Base-by-base conservation (phyloP, 2,113 vertebrate genomes). In the Panthera uncia region DNA sequence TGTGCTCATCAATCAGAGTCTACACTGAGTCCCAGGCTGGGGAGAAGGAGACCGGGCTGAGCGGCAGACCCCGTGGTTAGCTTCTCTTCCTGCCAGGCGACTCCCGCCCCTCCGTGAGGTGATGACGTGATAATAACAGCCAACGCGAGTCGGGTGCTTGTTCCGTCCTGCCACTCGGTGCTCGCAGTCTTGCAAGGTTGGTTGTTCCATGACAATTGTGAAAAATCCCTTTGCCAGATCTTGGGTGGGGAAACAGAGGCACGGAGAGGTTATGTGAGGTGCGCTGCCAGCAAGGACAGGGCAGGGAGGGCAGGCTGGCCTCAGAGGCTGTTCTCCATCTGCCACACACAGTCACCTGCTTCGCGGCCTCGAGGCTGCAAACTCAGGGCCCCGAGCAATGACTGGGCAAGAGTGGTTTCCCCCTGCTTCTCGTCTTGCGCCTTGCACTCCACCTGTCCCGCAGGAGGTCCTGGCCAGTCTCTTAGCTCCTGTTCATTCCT, bases 131-230 rank as follows among this genome's bases (percentile, higher is more conserved):
- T 4, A 23, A 7, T 27, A 15, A 38, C 0, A 2, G 25, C 33
- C 80, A 29, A 16, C 23, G 4, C 1, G 0, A 21, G 23, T 1
- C 2, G 13, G 31, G 27, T 3, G 19, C n/a, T 48, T 3, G 5
- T 27, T 31, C 18, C 1, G 4, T 57, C 18, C 71, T 29, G 8
- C 29, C 76, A 31, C 38, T n/a, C 10, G 25, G 50, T 25, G 29
- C 85, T 88, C 19, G 27, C 19, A 33, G 25, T 41, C 57, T 52
- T 36, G 3, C 5, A 5, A 86, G 48, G 50, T 38, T 76, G 61
- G 61, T 41, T 65, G 36, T 41, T 66, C 29, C 27, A 50, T 33
- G 50, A n/a, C 7, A 5, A 76, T 63, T 19, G 50, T 66, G 9
- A 61, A 50, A 68, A 31, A 41, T 1, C 29, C 27, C 50, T 83